phyloP scores from a whole-genome alignment of 2,797 vertebrate genomes.

The Liparis tanakae region DNA sequence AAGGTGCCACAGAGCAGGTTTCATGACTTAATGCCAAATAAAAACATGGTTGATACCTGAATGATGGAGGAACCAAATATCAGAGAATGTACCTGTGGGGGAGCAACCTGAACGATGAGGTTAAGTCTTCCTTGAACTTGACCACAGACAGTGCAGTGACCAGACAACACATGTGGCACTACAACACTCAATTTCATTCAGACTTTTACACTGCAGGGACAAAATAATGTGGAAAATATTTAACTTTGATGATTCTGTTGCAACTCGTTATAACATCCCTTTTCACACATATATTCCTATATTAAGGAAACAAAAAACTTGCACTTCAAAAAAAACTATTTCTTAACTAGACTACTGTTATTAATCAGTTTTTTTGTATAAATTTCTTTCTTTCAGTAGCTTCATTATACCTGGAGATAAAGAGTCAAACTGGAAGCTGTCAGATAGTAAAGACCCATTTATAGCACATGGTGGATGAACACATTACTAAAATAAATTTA shows the following conservation, averaged over 20 bases:
- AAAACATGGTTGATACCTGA: background rate
- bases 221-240: background rate
- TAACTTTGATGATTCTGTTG: background rate
- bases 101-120: background rate
- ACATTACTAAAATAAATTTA: background rate
- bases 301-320: background rate
- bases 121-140: slow-evolving; percentile 12
- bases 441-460: background rate
- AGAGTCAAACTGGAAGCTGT: background rate
- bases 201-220: background rate
- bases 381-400: background rate
- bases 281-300: background rate
- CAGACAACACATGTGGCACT: background rate
- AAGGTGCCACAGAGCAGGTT: slow-evolving; percentile 35
- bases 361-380: background rate
- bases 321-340: background rate
- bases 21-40: background rate
- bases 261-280: background rate
- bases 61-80: background rate
- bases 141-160: background rate
- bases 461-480: background rate
- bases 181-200: background rate
- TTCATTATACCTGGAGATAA: background rate
- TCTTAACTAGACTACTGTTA: background rate
- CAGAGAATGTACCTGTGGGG: background rate